Base-by-base conservation (phyloP, 2,888 invertebrate species). In the Chironomus tentans region DNA sequence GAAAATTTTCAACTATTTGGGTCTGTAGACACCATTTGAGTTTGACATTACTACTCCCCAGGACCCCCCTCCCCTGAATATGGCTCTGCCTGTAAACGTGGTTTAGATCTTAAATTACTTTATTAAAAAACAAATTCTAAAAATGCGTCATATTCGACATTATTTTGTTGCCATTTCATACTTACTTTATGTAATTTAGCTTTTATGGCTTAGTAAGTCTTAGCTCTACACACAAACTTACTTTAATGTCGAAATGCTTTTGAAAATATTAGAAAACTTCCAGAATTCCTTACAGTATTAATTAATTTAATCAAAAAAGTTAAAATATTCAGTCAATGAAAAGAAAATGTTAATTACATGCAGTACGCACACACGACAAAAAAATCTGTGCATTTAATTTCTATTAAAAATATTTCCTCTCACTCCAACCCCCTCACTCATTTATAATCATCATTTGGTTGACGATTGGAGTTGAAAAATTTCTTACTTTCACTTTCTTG, bases 341-440 rank as follows among this genome's bases (percentile, higher is more conserved):
- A 38, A 48, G 46, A 18, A 73, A 62, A 73, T 73, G 62, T 73
- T 73, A 73, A 73, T 73, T 73, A 73, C 72, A 73, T 38, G 38
- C 21, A 73, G 18, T 56, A 56, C 56, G 56, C 56, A 56, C 56
- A 56, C 56, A 38, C 18, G 56, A 56, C 56, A 56, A 15, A 56
- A 56, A 56, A 56, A 56, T 56, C 56, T 56, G 56, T 56, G 56
- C 38, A 38, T 56, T 15, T 56, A 56, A 56, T 56, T 56, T 56
- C 28, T 5, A 28, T 28, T 3, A 4, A n/a, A n/a, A n/a, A n/a
- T 24, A 2, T 24, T 24, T 24, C 28, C 5, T 38, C 56, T 56
- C 56, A 56, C 56, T 15, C 56, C 38, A 38, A 56, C 18, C n/a
- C 56, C 56, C 56, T n/a, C 10, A n/a, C 13, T 15, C 56, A 56